Evolutionary conservation across 2,888 invertebrate species (phyloP), one percentile per base, ranked within the genome.

Genomic region (Lysandra coridon): DNA sequence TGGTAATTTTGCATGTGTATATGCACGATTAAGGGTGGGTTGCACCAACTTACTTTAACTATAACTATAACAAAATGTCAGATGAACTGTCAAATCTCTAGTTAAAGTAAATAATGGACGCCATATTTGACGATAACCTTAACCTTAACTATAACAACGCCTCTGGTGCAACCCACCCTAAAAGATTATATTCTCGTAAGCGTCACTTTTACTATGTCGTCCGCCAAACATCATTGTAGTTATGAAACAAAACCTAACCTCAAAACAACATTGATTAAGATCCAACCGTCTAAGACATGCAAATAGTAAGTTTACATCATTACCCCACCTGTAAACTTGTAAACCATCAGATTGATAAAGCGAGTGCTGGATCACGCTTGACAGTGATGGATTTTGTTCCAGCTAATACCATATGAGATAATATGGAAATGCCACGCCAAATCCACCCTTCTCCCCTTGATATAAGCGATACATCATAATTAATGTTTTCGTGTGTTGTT

Each of bases 291-390:
- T 49, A 0, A 23, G 30, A 76, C 57, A 57, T 76, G 76, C 76
- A 33, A 57, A 76, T 76, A 49, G 49, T 23, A 76, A 76, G 57
- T 76, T 75, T 53, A 75, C 49, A 53, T 57, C 76, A 76, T 76
- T 75, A 49, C 23, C n/a, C 44, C 53, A 75, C 76, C 76, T 76
- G 76, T 76, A 33, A 76, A 76, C 76, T 76, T 76, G 76, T 76
- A 76, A 57, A 57, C 57, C 57, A 53, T 44, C 76, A 33, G 76
- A 57, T 76, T 76, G 76, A 76, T 76, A 17, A 57, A 76, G 76
- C 75, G 75, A 49, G 4, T 53, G 30, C 30, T 30, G 57, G 17
- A 76, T 33, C 53, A 12, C 17, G 30, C 14, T 14, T 7, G 76
- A 76, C 76, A 57, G 14, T 76, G 76, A 76, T 76, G 10, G 76